Evolutionary conservation across 1,140 invertebrate species (phyloP).

Genomic region (Prorops nasuta): DNA sequence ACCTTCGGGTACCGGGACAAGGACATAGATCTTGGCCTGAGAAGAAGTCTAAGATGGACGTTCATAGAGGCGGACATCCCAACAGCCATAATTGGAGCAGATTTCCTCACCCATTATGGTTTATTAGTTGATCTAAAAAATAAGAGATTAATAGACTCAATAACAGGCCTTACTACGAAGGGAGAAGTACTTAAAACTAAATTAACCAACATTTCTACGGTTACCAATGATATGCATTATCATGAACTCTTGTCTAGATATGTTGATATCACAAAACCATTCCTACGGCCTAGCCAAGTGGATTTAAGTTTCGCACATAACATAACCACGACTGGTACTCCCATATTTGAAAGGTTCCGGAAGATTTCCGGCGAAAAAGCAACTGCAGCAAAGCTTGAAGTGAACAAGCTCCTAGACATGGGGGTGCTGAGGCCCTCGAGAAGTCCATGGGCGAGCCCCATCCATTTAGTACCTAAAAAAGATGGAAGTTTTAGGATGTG

Average conservation of each 20-base stretch:
- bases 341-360: not conserved
- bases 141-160: not conserved
- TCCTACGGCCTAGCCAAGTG: no score
- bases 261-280: not conserved
- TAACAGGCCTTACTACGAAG: not conserved
- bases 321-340: not conserved
- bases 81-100: not conserved
- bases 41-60: not conserved
- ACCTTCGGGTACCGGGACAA: not conserved
- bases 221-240: not conserved
- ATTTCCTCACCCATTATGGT: not conserved
- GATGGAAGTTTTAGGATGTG: constrained; percentile 6
- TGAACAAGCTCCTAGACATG: not conserved
- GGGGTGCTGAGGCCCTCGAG: constrained; percentile 1
- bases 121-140: not conserved
- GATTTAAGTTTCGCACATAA: not conserved
- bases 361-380: not conserved
- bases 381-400: not conserved
- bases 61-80: not conserved
- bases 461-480: constrained; percentile 17
- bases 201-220: not conserved
- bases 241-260: not conserved
- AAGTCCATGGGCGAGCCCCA: constrained; percentile 5
- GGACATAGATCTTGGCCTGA: not conserved
- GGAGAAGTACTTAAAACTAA: no score